Base-by-base conservation (phyloP, 2,797 vertebrate genomes). In the Phyllotis vaccarum region DNA sequence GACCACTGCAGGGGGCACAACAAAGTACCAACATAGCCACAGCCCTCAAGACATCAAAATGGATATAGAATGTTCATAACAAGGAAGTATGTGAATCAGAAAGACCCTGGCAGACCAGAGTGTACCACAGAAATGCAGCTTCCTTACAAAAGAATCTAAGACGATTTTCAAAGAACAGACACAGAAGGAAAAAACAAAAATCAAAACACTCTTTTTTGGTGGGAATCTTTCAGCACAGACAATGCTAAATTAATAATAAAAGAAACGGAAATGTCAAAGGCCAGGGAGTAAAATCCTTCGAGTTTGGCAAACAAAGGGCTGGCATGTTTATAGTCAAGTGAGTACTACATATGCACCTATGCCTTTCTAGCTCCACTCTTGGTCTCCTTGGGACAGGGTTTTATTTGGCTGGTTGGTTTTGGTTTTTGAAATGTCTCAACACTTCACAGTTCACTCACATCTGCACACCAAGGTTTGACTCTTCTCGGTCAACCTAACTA, bases 111-210 rank as follows among this genome's bases (percentile, higher is more conserved):
- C 22, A 22, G 46, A 86, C 68, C 62, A 14, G 3, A n/a, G 34
- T 43, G 49, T 8, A 27, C 21, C 22, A 82, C 19, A 96, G 54
- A 54, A 90, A 72, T 43, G 3, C 34, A 66, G 27, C 80, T 64
- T 83, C 90, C 76, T 66, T 31, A 86, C 22, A 83, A 37, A 16
- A 80, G 22, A 89, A 72, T 17, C n/a, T 79, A 72, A 82, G 93
- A 87, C 3, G 91, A 80, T 64, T 81, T 58, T 91, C 40, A 89
- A 66, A 95, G 89, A 72, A 83, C 34, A 40, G 0, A 11, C 16
- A 87, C 43, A 81, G 24, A 78, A 78, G 24, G 40, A 79, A 79
- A 31, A n/a, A 34, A 58, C 74, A 85, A 24, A 54, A 90, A 43
- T 6, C 1, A 80, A 60, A 79, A 17, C 29, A 92, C n/a, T 90